Evolutionary conservation across 2,113 vertebrate species (phyloP), one percentile per base, ranked within the genome.

Genomic region (Cyanoramphus novaezelandiae): DNA sequence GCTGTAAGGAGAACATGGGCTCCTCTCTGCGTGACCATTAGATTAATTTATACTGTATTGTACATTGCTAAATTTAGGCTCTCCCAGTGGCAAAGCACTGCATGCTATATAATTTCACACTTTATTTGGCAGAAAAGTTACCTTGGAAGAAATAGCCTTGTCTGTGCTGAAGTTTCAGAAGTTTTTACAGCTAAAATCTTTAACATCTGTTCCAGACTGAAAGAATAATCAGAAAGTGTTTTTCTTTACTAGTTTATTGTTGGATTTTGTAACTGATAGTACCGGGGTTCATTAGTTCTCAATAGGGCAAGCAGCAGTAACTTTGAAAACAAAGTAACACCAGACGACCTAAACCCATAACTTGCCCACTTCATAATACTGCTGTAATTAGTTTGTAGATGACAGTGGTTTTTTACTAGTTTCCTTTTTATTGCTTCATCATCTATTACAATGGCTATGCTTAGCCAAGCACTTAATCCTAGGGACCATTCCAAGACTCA

Each of bases 1-100:
- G 11, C 46, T 12, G 7, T 4, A 5, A 19, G 15, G 57, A 29
- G 14, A 60, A 16, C 0, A 13, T 7, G 19, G 19, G 7, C 55
- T 69, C 8, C 33, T 15, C 60, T 37, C 74, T 44, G 0, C 1
- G 0, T 5, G 17, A 17, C 44, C 27, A 0, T 13, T 23, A 33
- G 2, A 16, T 11, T 52, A 31, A 49, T n/a, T 72, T n/a, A 12
- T 37, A 2, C 9, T 23, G 29, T 33, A 11, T 33, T 37, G 15
- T 39, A 2, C 4, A 13, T 33, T 53, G 17, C 43, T 76, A 27
- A 41, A 60, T 39, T 76, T 41, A 53, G 65, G 49, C 35, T 53
- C 17, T 77, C 5, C 21, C 16, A 44, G 17, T 31, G 29, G 53
- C 20, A 41, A 39, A 81, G 53, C 20, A 14, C 6, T 35, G 7